phyloP scores from a whole-genome alignment of 2,888 invertebrate genomes.

The Agrochola lychnidis region DNA sequence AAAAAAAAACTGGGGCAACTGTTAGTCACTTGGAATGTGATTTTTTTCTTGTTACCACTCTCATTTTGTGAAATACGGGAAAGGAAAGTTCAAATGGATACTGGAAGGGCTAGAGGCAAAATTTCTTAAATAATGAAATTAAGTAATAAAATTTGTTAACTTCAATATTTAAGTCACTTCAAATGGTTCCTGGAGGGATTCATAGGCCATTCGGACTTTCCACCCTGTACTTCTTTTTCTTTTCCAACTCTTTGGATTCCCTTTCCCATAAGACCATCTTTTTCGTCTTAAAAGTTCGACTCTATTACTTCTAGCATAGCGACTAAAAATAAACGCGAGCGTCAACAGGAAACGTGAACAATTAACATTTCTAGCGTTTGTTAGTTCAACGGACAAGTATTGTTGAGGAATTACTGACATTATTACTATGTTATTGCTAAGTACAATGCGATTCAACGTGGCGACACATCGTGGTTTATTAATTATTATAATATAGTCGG shows the following conservation, averaged over 20 bases:
- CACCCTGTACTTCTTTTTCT: background rate
- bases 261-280: background rate
- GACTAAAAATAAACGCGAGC: background rate
- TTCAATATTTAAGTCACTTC: background rate
- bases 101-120: background rate
- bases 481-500: constrained; percentile 16
- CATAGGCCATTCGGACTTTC: background rate
- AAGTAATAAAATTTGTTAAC: background rate
- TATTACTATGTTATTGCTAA: constrained; percentile 30
- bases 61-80: background rate
- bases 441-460: constrained; percentile 11
- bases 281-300: background rate
- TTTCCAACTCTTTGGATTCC: no score
- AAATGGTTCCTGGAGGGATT: background rate
- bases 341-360: constrained; percentile 22
- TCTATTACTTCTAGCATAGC: background rate
- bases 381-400: constrained; percentile 20
- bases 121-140: background rate
- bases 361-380: constrained; percentile 30
- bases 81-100: background rate
- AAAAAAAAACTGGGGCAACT: background rate
- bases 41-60: no score
- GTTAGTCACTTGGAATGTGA: constrained; percentile 4
- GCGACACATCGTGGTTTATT: constrained; percentile 13
- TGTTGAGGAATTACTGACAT: constrained; percentile 30